phyloP scores from a whole-genome alignment of 2,113 vertebrate species.

The Erythrolamprus reginae region DNA sequence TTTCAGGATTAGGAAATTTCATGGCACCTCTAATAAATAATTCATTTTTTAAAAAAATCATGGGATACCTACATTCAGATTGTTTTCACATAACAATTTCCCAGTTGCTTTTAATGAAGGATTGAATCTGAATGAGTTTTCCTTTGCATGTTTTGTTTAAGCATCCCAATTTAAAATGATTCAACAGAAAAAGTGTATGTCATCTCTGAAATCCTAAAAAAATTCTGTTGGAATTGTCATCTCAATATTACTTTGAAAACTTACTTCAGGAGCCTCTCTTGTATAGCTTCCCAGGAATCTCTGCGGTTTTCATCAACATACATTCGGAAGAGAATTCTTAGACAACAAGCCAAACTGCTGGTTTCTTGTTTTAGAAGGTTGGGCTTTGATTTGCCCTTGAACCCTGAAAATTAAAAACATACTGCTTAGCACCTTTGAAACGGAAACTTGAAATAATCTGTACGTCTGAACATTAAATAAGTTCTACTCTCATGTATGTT shows the following conservation, averaged over 20 bases:
- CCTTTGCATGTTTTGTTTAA: not conserved
- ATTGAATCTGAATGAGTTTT: not conserved
- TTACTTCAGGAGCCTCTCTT: constrained; percentile 87
- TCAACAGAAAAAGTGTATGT: not conserved
- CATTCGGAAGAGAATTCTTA: constrained; percentile 94
- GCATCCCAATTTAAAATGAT: not conserved
- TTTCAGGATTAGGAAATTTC: not conserved
- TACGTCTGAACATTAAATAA: not conserved
- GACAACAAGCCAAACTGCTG: constrained; percentile 92
- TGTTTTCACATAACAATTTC: not conserved
- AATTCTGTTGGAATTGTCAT: not conserved
- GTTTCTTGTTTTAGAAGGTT: constrained; percentile 98
- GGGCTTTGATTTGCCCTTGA: constrained; percentile 98
- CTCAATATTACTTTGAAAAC: constrained; percentile 35
- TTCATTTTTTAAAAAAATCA: not conserved
- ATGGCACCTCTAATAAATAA: not conserved
- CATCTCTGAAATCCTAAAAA: not conserved
- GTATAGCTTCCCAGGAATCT: constrained; percentile 84
- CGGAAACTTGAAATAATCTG: not conserved
- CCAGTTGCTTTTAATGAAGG: not conserved
- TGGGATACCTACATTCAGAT: not conserved
- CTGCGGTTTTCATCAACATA: constrained; percentile 82
- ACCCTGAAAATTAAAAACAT: constrained; percentile 71
- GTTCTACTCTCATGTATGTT: not conserved
- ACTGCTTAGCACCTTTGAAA: not conserved